Conservation (phyloP, 2,797 vertebrate species). For the Chlorospingus flavigularis region DNA sequence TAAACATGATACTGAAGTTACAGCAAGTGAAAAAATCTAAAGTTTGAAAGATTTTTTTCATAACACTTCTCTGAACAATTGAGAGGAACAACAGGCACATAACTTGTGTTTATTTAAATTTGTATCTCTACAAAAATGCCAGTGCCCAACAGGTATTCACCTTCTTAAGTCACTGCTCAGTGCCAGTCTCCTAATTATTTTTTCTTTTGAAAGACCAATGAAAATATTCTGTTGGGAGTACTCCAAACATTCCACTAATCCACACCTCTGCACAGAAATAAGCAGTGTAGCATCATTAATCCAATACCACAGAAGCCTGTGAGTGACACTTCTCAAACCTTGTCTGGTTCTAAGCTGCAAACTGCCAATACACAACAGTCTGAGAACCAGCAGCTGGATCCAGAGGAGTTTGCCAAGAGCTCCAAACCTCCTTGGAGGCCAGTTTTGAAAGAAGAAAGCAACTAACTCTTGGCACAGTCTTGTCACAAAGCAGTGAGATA, state of each 20-base stretch:
- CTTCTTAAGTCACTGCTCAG: neutral
- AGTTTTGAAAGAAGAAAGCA: neutral
- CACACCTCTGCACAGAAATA: neutral
- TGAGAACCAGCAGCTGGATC: neutral
- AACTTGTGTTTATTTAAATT: neutral
- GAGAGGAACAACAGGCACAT: neutral
- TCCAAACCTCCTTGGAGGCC: neutral
- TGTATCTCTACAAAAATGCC: neutral
- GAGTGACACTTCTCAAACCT: neutral
- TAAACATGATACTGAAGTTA: neutral
- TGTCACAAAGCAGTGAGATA: neutral
- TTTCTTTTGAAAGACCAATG: neutral
- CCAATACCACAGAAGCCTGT: neutral
- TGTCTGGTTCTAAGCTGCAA: neutral
- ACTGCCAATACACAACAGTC: neutral
- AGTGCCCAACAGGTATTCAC: neutral
- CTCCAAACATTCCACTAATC: neutral
- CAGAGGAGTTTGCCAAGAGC: neutral
- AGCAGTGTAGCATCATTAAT: neutral
- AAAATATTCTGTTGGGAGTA: neutral
- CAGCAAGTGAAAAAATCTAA: neutral
- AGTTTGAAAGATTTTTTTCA: neutral
- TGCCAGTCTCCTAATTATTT: neutral
- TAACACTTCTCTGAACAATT: neutral
- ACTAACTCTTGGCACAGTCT: neutral